Conservation (phyloP, 2,888 invertebrate species). For the Chesias legatella region DNA sequence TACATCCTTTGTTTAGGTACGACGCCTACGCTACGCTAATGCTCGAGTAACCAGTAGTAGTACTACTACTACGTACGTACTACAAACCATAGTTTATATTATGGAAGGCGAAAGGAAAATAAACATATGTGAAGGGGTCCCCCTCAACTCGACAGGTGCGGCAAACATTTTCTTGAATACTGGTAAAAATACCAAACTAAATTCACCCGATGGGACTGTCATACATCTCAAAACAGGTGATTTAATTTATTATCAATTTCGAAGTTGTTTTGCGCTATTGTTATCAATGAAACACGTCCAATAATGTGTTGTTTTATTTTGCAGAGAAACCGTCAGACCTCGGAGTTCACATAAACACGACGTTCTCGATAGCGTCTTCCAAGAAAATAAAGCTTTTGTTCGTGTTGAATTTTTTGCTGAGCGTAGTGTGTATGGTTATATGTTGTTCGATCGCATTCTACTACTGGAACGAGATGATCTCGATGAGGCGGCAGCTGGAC, state of each 20-base stretch:
- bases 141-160: constrained; percentile 65
- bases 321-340: constrained; percentile 67
- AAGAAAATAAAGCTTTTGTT: constrained; percentile 73
- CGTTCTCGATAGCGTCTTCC: constrained; percentile 73
- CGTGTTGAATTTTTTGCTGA: constrained; percentile 66
- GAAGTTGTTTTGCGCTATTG: background rate
- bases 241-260: constrained; percentile 1
- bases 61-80: constrained; percentile 37
- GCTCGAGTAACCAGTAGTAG: constrained; percentile 50
- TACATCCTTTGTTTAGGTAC: constrained; percentile 73
- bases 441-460: constrained; percentile 66
- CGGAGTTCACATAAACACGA: constrained; percentile 72
- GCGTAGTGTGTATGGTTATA: constrained; percentile 61
- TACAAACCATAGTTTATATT: constrained; percentile 43
- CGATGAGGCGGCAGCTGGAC: constrained; percentile 63
- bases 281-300: constrained; percentile 21
- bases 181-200: constrained; percentile 59
- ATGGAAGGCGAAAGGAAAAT: constrained; percentile 70
- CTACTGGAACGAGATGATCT: constrained; percentile 68
- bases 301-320: constrained; percentile 40
- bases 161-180: constrained; percentile 73
- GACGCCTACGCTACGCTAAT: constrained; percentile 57
- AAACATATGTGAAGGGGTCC: constrained; percentile 64
- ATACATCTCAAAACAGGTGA: constrained; percentile 75
- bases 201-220: constrained; percentile 62